Base-by-base conservation (phyloP, 2,888 invertebrate genomes). In the Cantharis nigra region DNA sequence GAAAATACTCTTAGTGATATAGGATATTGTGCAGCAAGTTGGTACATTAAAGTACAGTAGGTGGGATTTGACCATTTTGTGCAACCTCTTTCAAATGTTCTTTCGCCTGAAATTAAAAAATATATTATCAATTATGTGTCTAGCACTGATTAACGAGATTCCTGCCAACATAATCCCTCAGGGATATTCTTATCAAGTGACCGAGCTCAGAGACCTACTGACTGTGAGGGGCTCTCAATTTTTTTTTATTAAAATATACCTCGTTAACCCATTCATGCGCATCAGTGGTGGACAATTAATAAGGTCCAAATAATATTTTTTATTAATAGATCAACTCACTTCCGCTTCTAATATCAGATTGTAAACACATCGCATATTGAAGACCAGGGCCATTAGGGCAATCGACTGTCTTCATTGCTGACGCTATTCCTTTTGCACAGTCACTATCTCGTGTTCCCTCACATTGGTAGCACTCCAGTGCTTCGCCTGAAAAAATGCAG, bases 1-100 rank as follows among this genome's bases (percentile, higher is more conserved):
- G 65, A 65, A n/a, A 7, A 23, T n/a, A 65, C 23, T 4, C 10
- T 20, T n/a, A 65, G 0, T 9, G 4, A 5, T 0, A 13, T 20
- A 0, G 65, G 11, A 65, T 23, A 3, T 18, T 23, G 18, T 11
- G 23, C 65, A 1, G 23, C 1, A 9, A 65, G n/a, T 9, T 3
- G 0, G 23, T 67, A 23, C 65, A 67, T 23, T 1, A 69, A 11
- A 14, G 23, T 16, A 16, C 75, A 75, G 3, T 18, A 23, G 5
- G 26, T 63, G 14, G 75, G 75, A 10, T 28, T 69, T 10, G 75
- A 30, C 11, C 18, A 63, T 49, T 67, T 18, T 13, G 71, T 75
- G 20, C 75, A 75, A 13, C 71, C 71, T 69, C 75, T 75, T 4
- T 14, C 9, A 49, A 70, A 75, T 9, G n/a, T 26, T 30, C 63